phyloP scores from a whole-genome alignment of 2,888 invertebrate genomes.

The Endomychus coccineus region DNA sequence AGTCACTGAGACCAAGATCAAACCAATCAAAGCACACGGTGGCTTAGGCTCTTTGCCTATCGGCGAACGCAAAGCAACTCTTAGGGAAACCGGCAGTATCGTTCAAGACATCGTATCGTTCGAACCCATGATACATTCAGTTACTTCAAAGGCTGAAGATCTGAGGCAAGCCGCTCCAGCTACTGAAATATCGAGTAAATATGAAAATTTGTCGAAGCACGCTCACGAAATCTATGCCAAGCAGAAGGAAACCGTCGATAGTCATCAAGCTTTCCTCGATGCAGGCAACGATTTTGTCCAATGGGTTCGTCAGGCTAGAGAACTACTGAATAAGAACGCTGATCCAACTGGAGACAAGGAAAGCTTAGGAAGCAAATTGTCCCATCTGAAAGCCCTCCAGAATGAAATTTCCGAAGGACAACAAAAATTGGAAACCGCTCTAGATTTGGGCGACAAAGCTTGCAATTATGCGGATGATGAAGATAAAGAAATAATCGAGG shows the following conservation, averaged over 20 bases:
- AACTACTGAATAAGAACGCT: conserved; percentile 82
- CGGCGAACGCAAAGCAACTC: conserved; percentile 80
- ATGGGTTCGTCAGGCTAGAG: conserved; percentile 88
- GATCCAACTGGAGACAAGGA: conserved; percentile 91
- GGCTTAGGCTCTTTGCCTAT: conserved; percentile 72
- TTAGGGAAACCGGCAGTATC: conserved; percentile 87
- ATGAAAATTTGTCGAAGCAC: conserved; percentile 81
- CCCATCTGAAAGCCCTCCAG: conserved; percentile 75
- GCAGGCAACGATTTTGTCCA: conserved; percentile 85
- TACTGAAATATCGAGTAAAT: conserved; percentile 85
- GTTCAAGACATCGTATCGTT: conserved; percentile 95
- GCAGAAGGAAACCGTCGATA: conserved; percentile 83
- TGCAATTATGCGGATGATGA: conserved; percentile 76
- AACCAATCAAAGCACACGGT: conserved; percentile 69
- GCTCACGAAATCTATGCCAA: conserved; percentile 84
- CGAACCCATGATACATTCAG: conserved; percentile 95
- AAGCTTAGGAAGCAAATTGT: conserved; percentile 75
- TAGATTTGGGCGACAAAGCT: conserved; percentile 81
- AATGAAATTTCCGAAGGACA: conserved; percentile 80
- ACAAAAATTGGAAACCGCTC: conserved; percentile 71
- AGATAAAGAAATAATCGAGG: conserved; percentile 84
- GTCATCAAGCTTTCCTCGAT: conserved; percentile 87
- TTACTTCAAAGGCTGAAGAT: conserved; percentile 87
- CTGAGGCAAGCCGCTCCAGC: conserved; percentile 86
- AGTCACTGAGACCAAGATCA: conserved; percentile 79